Evolutionary conservation across 2,797 vertebrate species (phyloP).

Genomic region (Neomorphus geoffroyi): DNA sequence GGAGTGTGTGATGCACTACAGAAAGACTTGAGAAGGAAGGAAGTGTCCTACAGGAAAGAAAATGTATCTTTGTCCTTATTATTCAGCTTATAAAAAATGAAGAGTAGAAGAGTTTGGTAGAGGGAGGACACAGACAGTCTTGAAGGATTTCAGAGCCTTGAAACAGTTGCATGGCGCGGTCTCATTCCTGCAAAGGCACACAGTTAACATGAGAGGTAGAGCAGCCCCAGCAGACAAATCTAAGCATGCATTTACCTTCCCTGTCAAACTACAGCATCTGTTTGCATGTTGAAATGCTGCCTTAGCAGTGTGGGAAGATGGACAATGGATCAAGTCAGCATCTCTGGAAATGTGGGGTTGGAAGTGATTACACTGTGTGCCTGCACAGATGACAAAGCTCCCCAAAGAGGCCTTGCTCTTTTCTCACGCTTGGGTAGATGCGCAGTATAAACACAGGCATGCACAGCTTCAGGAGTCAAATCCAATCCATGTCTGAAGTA

Average conservation of each 20-base stretch:
- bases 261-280: background rate
- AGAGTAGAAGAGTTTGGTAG: background rate
- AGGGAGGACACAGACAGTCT: background rate
- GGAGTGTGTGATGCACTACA: rapidly evolving
- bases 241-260: background rate
- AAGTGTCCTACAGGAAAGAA: background rate
- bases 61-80: background rate
- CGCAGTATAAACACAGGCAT: rapidly evolving
- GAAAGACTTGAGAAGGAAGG: background rate
- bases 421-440: background rate
- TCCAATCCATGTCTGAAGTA: background rate
- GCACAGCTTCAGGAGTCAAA: background rate
- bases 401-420: background rate
- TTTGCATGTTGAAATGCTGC: background rate
- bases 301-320: background rate
- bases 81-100: background rate
- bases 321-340: background rate
- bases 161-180: background rate
- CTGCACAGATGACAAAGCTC: background rate
- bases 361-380: background rate
- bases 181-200: background rate
- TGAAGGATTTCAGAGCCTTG: background rate
- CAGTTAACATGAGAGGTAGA: background rate
- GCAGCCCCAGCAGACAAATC: background rate
- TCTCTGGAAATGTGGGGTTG: background rate